These are phyloP conservation scores for Martes martes DNA, from an alignment of 2,113 vertebrate species.

Conservation along the genomic window DNA sequence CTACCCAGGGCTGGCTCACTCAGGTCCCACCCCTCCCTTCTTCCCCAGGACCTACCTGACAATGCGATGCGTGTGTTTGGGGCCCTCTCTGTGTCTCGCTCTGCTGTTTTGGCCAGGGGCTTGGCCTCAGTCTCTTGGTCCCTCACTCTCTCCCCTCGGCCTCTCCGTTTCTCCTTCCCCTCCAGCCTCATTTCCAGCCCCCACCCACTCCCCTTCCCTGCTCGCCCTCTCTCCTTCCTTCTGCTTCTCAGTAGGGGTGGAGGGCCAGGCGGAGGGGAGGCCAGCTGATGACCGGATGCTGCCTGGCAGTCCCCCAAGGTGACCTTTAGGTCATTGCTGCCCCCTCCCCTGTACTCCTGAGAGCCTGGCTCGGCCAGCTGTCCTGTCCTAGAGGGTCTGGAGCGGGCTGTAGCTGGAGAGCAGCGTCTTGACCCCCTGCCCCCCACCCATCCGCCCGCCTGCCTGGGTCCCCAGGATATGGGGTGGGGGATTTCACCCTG, in stretches of 20 bases:
- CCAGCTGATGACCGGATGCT: neutral
- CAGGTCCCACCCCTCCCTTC: neutral
- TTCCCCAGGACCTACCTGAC: no score
- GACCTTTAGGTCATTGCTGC: neutral
- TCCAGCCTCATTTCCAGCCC: neutral
- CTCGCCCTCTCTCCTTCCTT: neutral
- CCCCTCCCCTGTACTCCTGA: neutral
- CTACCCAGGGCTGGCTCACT: no score
- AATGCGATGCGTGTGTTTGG: no score
- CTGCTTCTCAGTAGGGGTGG: neutral
- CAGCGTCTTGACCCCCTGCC: neutral
- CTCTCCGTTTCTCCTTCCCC: no score
- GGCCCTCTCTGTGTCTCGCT: neutral
- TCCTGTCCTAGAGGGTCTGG: neutral
- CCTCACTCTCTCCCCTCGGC: neutral
- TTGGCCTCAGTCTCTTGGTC: neutral
- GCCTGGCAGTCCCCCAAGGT: neutral
- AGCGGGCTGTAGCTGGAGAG: neutral
- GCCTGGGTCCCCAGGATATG: neutral
- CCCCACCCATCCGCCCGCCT: rapidly evolving
- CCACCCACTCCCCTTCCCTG: neutral
- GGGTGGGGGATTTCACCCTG: neutral
- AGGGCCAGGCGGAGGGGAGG: neutral
- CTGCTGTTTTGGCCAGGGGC: neutral
- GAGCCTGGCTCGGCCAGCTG: neutral